Conservation (phyloP, 2,113 vertebrate genomes). For the Himantopus leucocephalus region DNA sequence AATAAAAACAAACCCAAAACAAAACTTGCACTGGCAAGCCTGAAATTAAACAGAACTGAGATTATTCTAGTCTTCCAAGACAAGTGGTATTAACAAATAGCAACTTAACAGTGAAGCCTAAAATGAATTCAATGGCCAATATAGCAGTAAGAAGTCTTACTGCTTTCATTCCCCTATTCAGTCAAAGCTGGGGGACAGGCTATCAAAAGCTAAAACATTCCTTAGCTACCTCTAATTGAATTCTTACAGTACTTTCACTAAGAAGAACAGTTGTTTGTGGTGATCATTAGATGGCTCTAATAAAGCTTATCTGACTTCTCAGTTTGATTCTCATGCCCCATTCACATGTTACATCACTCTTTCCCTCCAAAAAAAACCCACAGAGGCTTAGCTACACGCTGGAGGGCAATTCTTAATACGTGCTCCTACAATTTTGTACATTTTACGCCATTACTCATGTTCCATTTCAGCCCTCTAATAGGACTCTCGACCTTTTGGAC, state of each 20-base stretch:
- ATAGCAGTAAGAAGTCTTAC: background rate
- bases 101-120: background rate
- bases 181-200: background rate
- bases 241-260: background rate
- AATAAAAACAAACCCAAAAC: background rate
- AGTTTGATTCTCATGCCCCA: background rate
- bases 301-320: background rate
- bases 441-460: background rate
- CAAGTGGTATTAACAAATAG: background rate
- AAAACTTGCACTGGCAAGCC: background rate
- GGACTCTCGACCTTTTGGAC: background rate
- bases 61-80: background rate
- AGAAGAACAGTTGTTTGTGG: background rate
- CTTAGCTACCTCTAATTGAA: background rate
- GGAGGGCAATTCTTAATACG: background rate
- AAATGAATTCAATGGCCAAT: background rate
- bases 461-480: background rate
- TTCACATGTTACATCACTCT: background rate
- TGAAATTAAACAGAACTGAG: background rate
- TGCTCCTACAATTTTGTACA: background rate
- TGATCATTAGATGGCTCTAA: background rate
- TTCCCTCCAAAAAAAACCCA: background rate
- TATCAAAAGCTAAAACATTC: background rate
- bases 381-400: background rate
- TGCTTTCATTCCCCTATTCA: background rate